Base-by-base conservation (phyloP, 2,113 vertebrate species). In the Callochromis pleurospilus region DNA sequence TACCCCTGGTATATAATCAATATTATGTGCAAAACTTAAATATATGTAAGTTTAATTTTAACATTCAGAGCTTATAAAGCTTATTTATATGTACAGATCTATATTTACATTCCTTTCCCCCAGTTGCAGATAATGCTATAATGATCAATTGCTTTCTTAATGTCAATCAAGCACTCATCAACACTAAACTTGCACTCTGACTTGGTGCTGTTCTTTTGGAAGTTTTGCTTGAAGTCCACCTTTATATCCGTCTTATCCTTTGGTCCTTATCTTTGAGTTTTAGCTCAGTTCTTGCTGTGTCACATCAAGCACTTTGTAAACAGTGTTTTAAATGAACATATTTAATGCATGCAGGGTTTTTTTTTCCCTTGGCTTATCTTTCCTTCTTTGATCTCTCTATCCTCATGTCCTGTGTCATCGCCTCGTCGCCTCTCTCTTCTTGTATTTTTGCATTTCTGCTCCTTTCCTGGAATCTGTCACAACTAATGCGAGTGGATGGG, bases 391-490 rank as follows among this genome's bases (percentile, higher is more conserved):
- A 83, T 70, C 26, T 70, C 21, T 87, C 13, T 9, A 42, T 73
- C 31, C 31, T 40, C 60, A 73, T 60, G 45, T 68, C 40, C 83
- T 15, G 51, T 73, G 68, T 68, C 14, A 5, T 75, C 29, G 58
- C 83, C 49, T 56, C 4, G 1, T 80, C 29, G 56, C 83, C 40
- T 45, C 21, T 47, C n/a, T 12, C 54, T 62, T 38, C 55, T 86
- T 84, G 38, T 45, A 79, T 86, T 93, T 82, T 84, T 73, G 70
- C 62, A 68, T 85, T 85, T 77, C 42, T 58, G 36, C 38, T 82
- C 58, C 82, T 65, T 85, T 88, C 91, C 58, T 82, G 51, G 83
- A 88, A 88, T 89, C 85, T 91, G 84, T 94, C 77, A 89, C 84
- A 93, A 89, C 60, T 12, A 11, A 6, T 75, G 58, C 5, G 85